Base-by-base conservation (phyloP, 2,888 invertebrate genomes). In the Eremobia ochroleuca region DNA sequence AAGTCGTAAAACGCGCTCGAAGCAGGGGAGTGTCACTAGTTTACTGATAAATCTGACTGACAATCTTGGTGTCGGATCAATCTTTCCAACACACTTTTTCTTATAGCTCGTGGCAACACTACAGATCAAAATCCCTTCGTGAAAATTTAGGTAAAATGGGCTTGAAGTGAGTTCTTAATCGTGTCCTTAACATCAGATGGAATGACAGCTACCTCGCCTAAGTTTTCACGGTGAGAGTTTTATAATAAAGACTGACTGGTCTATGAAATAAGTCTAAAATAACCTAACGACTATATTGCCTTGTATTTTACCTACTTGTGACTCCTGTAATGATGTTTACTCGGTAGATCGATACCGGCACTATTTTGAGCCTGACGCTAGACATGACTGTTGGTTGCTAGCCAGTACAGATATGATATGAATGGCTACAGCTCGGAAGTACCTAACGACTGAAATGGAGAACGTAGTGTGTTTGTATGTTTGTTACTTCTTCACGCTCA, bases 311-410 rank as follows among this genome's bases (percentile, higher is more conserved):
- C 52, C 34, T 46, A 52, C 21, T 62, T 37, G 34, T 37, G 28
- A 34, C 28, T 69, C 25, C 18, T 55, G 31, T 79, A 62, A 79
- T 79, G 43, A 79, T 69, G 79, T 77, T 61, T 62, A 46, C 6
- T 62, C 28, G 25, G 34, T 25, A 62, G 79, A 77, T 77, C 70
- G 46, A 77, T 77, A 79, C 37, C 52, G 37, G 49, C 25, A 69
- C 21, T 46, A 69, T 68, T 40, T 61, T 11, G 11, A 78, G 31
- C 2, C 8, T 40, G 25, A 34, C 0, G 43, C 28, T 21, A 77
- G 6, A 55, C 6, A n/a, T 21, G 1, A 31, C 13, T 28, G 9
- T 49, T 34, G 46, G 61, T 77, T 40, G 31, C 52, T 37, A 62
- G 6, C 40, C 49, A 69, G 52, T 59, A 25, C 31, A 37, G 25